Conservation (phyloP, 2,888 invertebrate species). For the Drosophila putrida region DNA sequence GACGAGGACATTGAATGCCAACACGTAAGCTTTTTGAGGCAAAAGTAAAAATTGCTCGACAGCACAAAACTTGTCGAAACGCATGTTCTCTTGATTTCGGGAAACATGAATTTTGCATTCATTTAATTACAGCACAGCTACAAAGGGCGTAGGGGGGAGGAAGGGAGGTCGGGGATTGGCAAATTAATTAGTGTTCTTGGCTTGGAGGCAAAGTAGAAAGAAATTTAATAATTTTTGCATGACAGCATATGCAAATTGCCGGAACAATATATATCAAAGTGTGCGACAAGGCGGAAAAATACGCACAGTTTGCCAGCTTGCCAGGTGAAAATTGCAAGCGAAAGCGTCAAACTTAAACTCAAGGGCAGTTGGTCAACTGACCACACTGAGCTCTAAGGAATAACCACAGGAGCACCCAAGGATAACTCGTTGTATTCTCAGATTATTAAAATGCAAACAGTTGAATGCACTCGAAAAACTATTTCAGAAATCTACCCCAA, state of each 20-base stretch:
- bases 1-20: conserved; percentile 60
- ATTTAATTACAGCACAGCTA: conserved; percentile 72
- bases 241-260: conserved; percentile 79
- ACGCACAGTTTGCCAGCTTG: conserved; percentile 27
- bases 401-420: conserved; percentile 7
- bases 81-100: conserved; percentile 72
- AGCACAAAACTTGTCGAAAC: conserved; percentile 70
- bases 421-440: background rate
- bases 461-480: conserved; percentile 65
- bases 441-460: conserved; percentile 78
- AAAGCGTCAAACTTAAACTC: conserved; percentile 39
- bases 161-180: background rate
- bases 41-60: conserved; percentile 71
- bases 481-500: conserved; percentile 18
- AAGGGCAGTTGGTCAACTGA: conserved; percentile 79
- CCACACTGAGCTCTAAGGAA: conserved; percentile 9
- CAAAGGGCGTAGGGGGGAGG: background rate
- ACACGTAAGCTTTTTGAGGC: conserved; percentile 55
- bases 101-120: conserved; percentile 83
- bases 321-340: conserved; percentile 50
- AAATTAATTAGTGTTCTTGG: conserved; percentile 72
- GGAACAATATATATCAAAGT: conserved; percentile 65
- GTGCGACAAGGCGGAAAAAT: conserved; percentile 60
- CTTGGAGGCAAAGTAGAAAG: conserved; percentile 9
- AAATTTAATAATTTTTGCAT: conserved; percentile 78